phyloP scores from a whole-genome alignment of 2,888 invertebrate genomes.

The Phaonia tiefii region DNA sequence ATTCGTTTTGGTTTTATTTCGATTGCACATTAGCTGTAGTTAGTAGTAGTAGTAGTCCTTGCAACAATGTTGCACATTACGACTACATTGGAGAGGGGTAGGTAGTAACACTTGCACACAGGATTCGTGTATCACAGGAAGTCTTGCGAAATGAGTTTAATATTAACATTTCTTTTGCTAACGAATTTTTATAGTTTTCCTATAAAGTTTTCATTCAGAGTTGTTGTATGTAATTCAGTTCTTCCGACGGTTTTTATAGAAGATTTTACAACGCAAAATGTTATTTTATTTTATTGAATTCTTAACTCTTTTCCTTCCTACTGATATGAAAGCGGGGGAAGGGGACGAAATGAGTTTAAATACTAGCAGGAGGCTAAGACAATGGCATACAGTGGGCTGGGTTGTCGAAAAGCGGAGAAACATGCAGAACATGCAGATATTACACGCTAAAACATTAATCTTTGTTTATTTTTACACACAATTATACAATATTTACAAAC shows the following conservation, averaged over 20 bases:
- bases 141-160: slow-evolving; percentile 57
- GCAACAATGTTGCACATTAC: slow-evolving; percentile 60
- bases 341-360: slow-evolving; percentile 1
- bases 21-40: slow-evolving; percentile 36
- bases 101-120: slow-evolving; percentile 34
- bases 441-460: too few relatives aligned
- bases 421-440: too few relatives aligned
- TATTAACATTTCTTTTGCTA: slow-evolving; percentile 56
- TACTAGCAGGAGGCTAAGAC: slow-evolving; percentile 6
- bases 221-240: neutral
- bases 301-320: slow-evolving; percentile 10
- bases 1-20: slow-evolving; percentile 29
- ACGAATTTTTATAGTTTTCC: slow-evolving; percentile 63
- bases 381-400: neutral
- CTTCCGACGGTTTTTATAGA: slow-evolving; percentile 29
- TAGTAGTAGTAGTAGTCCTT: too few relatives aligned
- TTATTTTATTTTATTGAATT: slow-evolving; percentile 56
- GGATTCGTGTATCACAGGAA: slow-evolving; percentile 21
- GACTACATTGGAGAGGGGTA: slow-evolving; percentile 51
- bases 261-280: slow-evolving; percentile 63
- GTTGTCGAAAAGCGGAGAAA: too few relatives aligned
- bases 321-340: slow-evolving; percentile 14
- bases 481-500: too few relatives aligned
- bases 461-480: too few relatives aligned
- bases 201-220: slow-evolving; percentile 53